Percentiles rank a stretch among this genome's conserved stretches.
phyloP scores from a whole-genome alignment of 2,113 vertebrate genomes.

The Vulpes ferrilata region DNA sequence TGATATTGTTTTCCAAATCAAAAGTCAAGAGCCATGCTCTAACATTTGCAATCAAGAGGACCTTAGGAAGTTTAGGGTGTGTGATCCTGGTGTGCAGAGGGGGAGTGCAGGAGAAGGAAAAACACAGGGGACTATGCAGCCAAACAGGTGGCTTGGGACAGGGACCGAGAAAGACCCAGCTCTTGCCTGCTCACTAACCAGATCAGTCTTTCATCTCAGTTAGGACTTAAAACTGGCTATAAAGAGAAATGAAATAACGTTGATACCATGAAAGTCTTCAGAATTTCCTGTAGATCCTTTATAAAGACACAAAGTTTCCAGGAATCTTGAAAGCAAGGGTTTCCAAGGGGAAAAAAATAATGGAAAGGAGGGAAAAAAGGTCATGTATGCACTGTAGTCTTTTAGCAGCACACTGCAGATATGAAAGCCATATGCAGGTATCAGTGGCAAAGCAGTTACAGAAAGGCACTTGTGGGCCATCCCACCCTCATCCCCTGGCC shows the following conservation, averaged over 20 bases:
- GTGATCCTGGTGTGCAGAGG: background rate
- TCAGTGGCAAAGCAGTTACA: background rate
- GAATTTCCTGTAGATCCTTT: background rate
- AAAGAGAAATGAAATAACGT: background rate
- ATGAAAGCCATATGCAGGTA: background rate
- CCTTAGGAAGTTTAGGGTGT: background rate
- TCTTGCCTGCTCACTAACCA: background rate
- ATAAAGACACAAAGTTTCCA: background rate
- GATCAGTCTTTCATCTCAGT: background rate
- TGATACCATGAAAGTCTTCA: background rate
- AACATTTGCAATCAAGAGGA: background rate
- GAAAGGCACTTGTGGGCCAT: background rate
- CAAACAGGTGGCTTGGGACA: background rate
- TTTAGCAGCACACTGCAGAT: background rate
- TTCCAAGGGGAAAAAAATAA: background rate
- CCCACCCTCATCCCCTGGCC: background rate
- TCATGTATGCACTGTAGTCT: background rate
- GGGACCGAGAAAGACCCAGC: background rate
- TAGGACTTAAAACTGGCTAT: background rate
- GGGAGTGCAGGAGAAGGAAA: background rate
- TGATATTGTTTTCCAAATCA: background rate
- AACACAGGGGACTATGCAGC: background rate
- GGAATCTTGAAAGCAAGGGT: conserved; percentile 7
- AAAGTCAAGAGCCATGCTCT: background rate
- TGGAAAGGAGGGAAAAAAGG: background rate